Conservation (phyloP, 2,113 vertebrate species). For the Nothocercus julius region DNA sequence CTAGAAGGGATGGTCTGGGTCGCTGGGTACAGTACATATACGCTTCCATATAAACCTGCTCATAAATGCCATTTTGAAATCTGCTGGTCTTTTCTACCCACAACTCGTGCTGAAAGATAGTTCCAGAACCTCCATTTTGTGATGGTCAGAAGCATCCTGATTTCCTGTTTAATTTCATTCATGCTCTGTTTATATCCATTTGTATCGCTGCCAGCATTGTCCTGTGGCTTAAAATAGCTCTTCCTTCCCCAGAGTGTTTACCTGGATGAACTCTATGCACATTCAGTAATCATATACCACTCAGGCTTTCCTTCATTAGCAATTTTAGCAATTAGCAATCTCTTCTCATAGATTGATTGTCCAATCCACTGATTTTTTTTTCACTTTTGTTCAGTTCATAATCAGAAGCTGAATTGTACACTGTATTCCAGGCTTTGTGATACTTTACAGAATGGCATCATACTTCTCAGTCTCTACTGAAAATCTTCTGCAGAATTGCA, state of each 20-base stretch:
- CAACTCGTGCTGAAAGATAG: neutral
- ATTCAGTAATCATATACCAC: neutral
- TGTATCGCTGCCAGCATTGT: constrained; percentile 2
- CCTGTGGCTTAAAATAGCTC: constrained; percentile 6
- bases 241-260: neutral
- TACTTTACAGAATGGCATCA: neutral
- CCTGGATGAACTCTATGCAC: neutral
- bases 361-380: neutral
- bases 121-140: neutral
- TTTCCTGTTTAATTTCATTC: neutral
- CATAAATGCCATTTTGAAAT: neutral
- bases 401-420: neutral
- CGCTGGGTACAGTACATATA: neutral
- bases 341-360: neutral
- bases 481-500: neutral
- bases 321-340: neutral
- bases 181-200: constrained; percentile 12
- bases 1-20: neutral
- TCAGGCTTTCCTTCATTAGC: neutral
- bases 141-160: neutral
- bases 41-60: neutral
- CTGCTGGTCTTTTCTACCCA: neutral
- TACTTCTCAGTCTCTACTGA: neutral
- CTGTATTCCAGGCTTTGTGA: neutral
- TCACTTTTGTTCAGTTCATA: neutral